phyloP scores from a whole-genome alignment of 2,113 vertebrate genomes.

The Strix uralensis region DNA sequence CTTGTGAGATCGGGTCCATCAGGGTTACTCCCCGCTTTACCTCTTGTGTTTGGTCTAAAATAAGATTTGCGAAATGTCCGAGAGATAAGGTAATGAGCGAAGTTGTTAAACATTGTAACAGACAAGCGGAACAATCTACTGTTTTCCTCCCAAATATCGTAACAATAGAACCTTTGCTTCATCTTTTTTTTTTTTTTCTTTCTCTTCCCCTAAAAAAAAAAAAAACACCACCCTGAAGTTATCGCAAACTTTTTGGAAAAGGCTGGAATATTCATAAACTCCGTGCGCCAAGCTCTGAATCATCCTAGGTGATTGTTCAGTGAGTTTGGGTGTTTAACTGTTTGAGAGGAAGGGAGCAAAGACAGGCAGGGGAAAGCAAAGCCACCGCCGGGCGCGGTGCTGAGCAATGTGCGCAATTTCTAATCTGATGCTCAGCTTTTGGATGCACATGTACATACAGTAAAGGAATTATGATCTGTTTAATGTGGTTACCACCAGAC shows the following conservation, averaged over 20 bases:
- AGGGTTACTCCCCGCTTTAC: neutral
- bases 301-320: neutral
- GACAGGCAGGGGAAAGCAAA: neutral
- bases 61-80: neutral
- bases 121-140: neutral
- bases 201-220: neutral
- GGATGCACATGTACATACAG: neutral
- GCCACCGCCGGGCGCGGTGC: neutral
- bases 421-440: neutral
- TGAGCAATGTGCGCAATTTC: neutral
- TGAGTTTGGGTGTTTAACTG: neutral
- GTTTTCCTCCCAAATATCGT: neutral
- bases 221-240: neutral
- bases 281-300: neutral
- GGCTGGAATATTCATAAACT: neutral
- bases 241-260: neutral
- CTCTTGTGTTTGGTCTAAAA: neutral
- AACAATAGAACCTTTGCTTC: neutral
- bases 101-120: neutral
- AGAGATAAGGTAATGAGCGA: neutral
- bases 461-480: slow-evolving; percentile 50
- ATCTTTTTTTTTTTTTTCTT: neutral
- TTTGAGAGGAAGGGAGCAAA: neutral
- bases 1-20: neutral
- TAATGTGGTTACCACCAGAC: slow-evolving; percentile 68